Base-by-base conservation (phyloP, 1,140 invertebrate species). In the Listronotus bonariensis region DNA sequence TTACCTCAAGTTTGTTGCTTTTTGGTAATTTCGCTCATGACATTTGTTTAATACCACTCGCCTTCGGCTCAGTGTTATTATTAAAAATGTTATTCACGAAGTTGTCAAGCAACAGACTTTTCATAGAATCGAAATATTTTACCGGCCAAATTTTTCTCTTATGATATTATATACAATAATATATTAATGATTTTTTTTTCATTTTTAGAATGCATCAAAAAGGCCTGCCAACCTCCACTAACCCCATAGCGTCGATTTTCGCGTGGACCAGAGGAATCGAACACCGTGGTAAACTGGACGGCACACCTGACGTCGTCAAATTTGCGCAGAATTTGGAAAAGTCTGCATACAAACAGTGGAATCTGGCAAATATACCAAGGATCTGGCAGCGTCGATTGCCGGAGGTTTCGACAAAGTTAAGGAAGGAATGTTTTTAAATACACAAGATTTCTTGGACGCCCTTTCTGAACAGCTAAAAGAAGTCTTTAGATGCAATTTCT, bases 201-300 rank as follows among this genome's bases (percentile, higher is more conserved):
- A 34, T 6, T 73, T 78, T 43, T 65, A 84, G 84, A 57, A 80
- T 86, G 82, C 89, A 91, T 77, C 89, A n/a, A 92, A 86, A 90
- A 79, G 92, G 92, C 20, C 85, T 89, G 74, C 86, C 88, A 68
- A 95, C 93, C 1, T 94, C 91, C 46, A 95, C 93, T 36, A 95
- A 95, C 81, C 91, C 93, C 17, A 92, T 95, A 67, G 93, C 93
- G 5, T 95, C 92, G 6, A 95, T 96, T 68, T 96, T 92, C 83
- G 93, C 93, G 1, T 96, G 93, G 93, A 93, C 92, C 3, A 79
- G 92, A 42, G 93, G 93, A 11, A 81, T 96, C 17, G 82, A 86
- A 41, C 93, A 96, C 76, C 83, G 93, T 68, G 93, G 91, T 26
- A 90, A 90, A 74, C 80, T 96, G 3, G 93, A 96, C 73, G 80